Evolutionary conservation across 92 coral and sea anemone species (phyloP).

Genomic region (Phenganax marumi): DNA sequence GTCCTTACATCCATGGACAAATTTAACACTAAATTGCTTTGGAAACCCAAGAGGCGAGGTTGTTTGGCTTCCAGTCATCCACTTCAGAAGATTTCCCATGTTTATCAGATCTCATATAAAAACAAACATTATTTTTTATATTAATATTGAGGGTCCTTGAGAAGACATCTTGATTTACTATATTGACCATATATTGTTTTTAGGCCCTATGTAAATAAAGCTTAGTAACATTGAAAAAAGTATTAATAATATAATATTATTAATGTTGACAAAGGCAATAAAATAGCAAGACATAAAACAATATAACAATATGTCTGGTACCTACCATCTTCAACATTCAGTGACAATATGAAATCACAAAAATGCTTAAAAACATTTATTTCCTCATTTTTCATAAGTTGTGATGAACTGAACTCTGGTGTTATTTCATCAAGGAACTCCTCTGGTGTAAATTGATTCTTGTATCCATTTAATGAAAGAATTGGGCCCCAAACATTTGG

Average conservation of each 20-base stretch:
- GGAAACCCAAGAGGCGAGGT: neutral
- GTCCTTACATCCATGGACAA: constrained; percentile 34
- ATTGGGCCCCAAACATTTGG: neutral
- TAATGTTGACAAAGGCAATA: no score
- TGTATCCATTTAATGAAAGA: neutral
- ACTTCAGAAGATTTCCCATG: neutral
- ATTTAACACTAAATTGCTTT: neutral
- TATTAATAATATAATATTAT: no score
- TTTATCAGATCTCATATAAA: neutral
- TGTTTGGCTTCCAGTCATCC: neutral
- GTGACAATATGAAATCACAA: neutral
- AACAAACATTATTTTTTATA: neutral
- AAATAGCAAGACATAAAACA: no score
- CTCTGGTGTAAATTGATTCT: neutral
- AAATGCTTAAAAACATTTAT: neutral
- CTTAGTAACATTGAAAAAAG: no score
- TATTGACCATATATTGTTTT: no score
- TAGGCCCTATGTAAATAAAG: no score
- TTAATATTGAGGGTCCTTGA: no score
- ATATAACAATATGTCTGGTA: no score
- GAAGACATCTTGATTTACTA: no score
- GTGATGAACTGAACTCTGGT: constrained; percentile 1
- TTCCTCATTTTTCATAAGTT: neutral
- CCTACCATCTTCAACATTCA: neutral
- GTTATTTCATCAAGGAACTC: neutral